Evolutionary conservation across 2,113 vertebrate genomes (phyloP).

Genomic region (Charadrius vociferus): DNA sequence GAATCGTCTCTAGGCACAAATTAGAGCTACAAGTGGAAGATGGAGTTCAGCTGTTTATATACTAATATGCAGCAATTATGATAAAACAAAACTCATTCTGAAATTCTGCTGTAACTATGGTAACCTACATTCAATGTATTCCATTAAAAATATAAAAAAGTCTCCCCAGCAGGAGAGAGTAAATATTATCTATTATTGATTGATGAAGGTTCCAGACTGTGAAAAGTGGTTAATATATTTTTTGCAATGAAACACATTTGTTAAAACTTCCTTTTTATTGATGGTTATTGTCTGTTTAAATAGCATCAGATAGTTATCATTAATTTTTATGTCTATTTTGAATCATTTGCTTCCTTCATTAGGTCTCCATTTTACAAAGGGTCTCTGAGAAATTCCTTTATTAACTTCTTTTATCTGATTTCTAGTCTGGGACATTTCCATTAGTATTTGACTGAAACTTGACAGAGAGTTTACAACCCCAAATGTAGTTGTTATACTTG

Average conservation of each 20-base stretch:
- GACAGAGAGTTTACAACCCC: background rate
- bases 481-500: background rate
- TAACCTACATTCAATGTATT: slow-evolving; percentile 75
- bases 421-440: slow-evolving; percentile 8
- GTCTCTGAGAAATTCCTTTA: background rate
- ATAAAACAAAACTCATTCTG: slow-evolving; percentile 78
- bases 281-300: slow-evolving; percentile 65
- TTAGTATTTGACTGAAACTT: slow-evolving; percentile 25
- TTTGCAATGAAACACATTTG: slow-evolving; percentile 64
- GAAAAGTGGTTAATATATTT: slow-evolving; percentile 75
- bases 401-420: slow-evolving; percentile 31
- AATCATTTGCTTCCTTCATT: slow-evolving; percentile 33
- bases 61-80: slow-evolving; percentile 79
- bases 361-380: background rate
- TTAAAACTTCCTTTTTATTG: slow-evolving; percentile 65
- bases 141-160: slow-evolving; percentile 75
- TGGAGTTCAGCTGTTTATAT: slow-evolving; percentile 76
- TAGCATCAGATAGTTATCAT: slow-evolving; percentile 42
- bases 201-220: slow-evolving; percentile 74
- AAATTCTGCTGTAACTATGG: slow-evolving; percentile 78
- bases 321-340: slow-evolving; percentile 63
- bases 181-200: slow-evolving; percentile 82
- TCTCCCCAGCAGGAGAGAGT: slow-evolving; percentile 52
- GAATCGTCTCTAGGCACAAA: slow-evolving; percentile 72
- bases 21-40: slow-evolving; percentile 68